Base-by-base conservation (phyloP, 2,113 vertebrate species). In the Arenaria interpres region DNA sequence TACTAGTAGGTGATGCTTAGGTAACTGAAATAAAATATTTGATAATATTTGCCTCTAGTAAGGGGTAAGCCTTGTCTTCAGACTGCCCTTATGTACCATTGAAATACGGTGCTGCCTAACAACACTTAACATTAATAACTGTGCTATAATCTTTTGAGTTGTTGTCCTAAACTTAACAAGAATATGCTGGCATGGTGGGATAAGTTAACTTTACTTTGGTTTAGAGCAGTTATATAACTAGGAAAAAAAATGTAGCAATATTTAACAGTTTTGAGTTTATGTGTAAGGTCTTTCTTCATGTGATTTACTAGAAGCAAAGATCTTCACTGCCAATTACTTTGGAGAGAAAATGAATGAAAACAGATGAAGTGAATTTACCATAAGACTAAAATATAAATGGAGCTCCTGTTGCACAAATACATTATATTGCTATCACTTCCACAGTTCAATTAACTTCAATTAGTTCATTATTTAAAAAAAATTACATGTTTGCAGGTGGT, bases 341-440 rank as follows among this genome's bases (percentile, higher is more conserved):
- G 51, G 69, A 91, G 53, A 78, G 5, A 4, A 88, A 85, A 93
- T 51, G 9, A 88, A 87, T 80, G 41, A 93, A 93, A 97, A 86
- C 11, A 67, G 14, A 41, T 78, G 15, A 85, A 45, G 30, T 80
- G 57, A 94, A 73, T 84, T 88, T 88, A 88, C 30, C 24, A 46
- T 56, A 75, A 86, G 81, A 94, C 68, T 76, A 94, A 92, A 87
- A 86, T 74, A 84, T 22, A 90, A 95, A 87, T 71, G 20, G 35
- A 95, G 28, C 20, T 92, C 37, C 20, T 88, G 17, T 81, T 90
- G 60, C 53, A 67, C 5, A 73, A 68, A 64, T 73, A 35, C 21
- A 69, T 66, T 81, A 9, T 56, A 63, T 87, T 93, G 68, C 45
- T 71, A 39, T 85, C 95, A 88, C 21, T 93, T 67, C 53, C 81